These are phyloP conservation scores for Hemicordylus capensis DNA, from an alignment of 2,113 vertebrate genomes.

Conservation along the genomic window DNA sequence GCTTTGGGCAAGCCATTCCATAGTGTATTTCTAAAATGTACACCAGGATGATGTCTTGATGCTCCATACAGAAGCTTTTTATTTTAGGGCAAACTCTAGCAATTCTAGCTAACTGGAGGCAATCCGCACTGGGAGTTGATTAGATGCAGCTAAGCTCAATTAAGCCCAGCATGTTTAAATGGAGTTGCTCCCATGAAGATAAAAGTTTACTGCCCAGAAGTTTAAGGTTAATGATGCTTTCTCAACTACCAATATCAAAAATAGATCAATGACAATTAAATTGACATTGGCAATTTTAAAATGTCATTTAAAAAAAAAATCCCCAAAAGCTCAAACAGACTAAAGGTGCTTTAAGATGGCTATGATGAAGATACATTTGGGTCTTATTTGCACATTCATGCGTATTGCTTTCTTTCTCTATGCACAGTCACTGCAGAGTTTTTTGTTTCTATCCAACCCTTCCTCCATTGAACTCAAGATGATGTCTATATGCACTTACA, in stretches of 20 bases:
- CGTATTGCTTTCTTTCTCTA: background rate
- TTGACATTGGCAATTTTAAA: background rate
- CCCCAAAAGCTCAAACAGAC: no score
- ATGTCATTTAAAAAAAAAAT: background rate
- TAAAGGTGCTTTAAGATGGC: background rate
- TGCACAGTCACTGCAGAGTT: background rate
- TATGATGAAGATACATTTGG: background rate
- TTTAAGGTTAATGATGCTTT: background rate
- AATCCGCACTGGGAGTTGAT: constrained; percentile 11
- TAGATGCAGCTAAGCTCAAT: constrained; percentile 25
- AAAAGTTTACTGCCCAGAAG: constrained; percentile 15
- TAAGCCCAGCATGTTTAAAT: constrained; percentile 22
- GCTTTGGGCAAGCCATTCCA: background rate
- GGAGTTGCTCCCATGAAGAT: background rate
- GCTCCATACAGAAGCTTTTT: background rate
- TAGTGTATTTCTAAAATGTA: background rate
- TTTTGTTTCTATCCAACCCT: background rate
- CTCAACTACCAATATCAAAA: background rate
- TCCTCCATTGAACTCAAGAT: background rate
- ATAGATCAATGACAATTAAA: no score
- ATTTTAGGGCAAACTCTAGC: constrained; percentile 4
- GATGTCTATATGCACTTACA: no score
- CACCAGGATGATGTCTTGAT: background rate
- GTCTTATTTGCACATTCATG: background rate
- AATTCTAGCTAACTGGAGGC: constrained; percentile 9